Conservation (phyloP, 2,888 invertebrate genomes). For the Mythimna vitellina region DNA sequence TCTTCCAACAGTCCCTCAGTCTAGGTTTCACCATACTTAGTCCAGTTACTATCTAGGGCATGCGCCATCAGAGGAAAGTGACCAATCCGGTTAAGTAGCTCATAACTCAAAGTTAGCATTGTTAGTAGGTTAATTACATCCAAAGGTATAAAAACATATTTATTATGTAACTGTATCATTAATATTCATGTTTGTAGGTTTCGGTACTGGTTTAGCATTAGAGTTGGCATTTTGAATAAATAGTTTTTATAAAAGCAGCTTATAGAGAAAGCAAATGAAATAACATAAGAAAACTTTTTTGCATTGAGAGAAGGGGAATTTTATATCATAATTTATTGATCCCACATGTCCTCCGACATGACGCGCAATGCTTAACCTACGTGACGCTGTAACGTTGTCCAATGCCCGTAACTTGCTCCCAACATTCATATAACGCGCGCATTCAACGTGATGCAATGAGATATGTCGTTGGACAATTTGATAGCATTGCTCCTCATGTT, state of each 20-base stretch:
- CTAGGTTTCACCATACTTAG: too few species aligned
- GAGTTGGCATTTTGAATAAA: neutral
- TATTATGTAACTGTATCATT: conserved; percentile 18
- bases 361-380: too few species aligned
- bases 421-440: too few species aligned
- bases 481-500: too few species aligned
- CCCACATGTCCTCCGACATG: neutral
- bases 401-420: too few species aligned
- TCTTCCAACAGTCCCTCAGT: too few species aligned
- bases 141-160: conserved; percentile 24
- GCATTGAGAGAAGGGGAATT: neutral
- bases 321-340: neutral
- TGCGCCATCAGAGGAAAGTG: neutral
- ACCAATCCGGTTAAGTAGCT: neutral
- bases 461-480: too few species aligned
- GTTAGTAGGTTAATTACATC: conserved; percentile 22
- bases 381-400: too few species aligned
- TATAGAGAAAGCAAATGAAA: neutral
- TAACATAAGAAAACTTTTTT: neutral
- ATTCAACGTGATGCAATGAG: too few species aligned
- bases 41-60: too few species aligned
- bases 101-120: neutral
- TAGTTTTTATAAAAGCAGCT: too few species aligned
- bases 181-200: conserved; percentile 15
- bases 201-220: conserved; percentile 1